A percentile compares a stretch with the other conserved stretches of the same genome.
Conservation (phyloP, 2,797 vertebrate genomes). For the Phataginus tetradactyla region DNA sequence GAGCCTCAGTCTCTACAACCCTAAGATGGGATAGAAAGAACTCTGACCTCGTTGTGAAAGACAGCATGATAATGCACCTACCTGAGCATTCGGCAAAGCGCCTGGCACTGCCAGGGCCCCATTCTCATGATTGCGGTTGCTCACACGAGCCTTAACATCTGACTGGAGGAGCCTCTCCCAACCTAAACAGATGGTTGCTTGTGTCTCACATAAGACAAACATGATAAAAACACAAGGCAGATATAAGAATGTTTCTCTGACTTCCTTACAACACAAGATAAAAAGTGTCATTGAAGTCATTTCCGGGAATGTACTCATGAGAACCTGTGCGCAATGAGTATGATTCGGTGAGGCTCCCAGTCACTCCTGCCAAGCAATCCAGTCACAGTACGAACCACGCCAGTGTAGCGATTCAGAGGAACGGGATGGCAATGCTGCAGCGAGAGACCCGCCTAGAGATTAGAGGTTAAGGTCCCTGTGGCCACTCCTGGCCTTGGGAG, state of each 20-base stretch:
- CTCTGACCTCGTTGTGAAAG: background rate
- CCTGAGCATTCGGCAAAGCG: background rate
- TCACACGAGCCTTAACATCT: background rate
- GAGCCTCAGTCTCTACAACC: background rate
- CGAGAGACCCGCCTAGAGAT: background rate
- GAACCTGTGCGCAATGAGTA: background rate
- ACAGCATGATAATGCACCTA: background rate
- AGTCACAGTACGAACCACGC: background rate
- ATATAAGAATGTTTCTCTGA: background rate
- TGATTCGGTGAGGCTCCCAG: background rate
- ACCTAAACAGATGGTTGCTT: background rate
- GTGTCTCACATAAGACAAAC: background rate
- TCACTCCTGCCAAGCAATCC: background rate
- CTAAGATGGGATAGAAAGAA: background rate
- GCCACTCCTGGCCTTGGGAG: background rate
- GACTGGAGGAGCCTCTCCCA: background rate
- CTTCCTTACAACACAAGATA: background rate
- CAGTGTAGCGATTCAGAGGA: background rate
- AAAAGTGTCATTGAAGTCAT: background rate
- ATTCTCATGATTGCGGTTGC: background rate
- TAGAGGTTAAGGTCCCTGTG: rapidly evolving
- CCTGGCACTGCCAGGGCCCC: background rate
- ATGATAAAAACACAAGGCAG: background rate
- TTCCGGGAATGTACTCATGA: background rate
- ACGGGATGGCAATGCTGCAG: no score